phyloP scores from a whole-genome alignment of 2,797 vertebrate species.

The Lacerta agilis region DNA sequence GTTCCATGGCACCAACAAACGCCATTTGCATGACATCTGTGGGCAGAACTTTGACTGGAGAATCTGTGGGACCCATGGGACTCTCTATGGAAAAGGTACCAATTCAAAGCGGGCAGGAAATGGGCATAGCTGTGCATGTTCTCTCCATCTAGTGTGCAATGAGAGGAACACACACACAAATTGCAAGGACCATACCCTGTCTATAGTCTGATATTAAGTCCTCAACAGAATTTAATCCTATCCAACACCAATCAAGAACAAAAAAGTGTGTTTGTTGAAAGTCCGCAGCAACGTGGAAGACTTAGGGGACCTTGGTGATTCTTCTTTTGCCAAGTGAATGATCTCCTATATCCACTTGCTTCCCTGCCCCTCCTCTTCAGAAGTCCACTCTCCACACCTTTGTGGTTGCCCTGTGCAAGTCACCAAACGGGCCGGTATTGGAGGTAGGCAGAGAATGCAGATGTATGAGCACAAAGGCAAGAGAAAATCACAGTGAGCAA shows the following conservation, averaged over 20 bases:
- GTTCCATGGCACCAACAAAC: constrained; percentile 80
- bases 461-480: background rate
- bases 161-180: background rate
- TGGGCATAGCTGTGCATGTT: no score
- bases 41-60: constrained; percentile 85
- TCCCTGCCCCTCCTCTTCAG: background rate
- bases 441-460: background rate
- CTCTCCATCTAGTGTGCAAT: background rate
- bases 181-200: background rate
- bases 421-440: background rate
- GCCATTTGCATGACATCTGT: constrained; percentile 75
- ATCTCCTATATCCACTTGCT: background rate
- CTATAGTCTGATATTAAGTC: no score
- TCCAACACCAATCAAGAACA: background rate
- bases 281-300: background rate
- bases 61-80: constrained; percentile 81
- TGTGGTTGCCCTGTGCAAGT: no score
- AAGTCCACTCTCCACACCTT: background rate
- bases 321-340: background rate
- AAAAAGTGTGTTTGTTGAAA: background rate
- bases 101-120: background rate
- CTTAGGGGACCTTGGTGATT: no score
- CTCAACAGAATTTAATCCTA: background rate
- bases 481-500: background rate
- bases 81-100: constrained; percentile 82